Base-by-base conservation (phyloP, 1,140 invertebrate species). In the Acromyrmex echinatior region DNA sequence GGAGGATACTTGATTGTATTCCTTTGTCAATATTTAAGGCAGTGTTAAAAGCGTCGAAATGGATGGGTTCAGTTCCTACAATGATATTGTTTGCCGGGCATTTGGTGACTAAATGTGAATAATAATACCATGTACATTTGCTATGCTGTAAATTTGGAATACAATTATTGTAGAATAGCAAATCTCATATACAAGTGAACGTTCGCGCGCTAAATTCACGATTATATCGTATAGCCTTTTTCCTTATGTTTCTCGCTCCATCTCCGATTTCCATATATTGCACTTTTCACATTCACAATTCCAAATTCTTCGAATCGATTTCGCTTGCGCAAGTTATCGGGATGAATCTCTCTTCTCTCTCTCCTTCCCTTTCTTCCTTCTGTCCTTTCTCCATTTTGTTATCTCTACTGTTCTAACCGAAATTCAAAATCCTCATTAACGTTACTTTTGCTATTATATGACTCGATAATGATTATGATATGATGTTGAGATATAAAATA, bases 401-500 rank as follows among this genome's bases (percentile, higher is more conserved):
- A 60, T 77, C n/a, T 10, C 4, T 28, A 14, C 18, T 28, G 1
- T 81, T 73, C 28, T 63, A 70, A 28, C 70, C 25, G 25, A 88
- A 86, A 81, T 63, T 82, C 35, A 25, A 85, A 84, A 70, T 39
- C 6, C 63, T 88, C 87, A 84, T 76, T 87, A 90, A 88, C 53
- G 62, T 89, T 93, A 92, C 51, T 90, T 93, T 92, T 91, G 86
- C 86, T 88, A 92, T 90, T 92, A 88, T 82, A 89, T 92, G 91
- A 93, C 92, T 94, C 91, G 90, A 93, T 94, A 91, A 94, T 92
- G 87, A 93, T 89, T 91, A 93, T 86, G 88, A 95, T 94, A 94
- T 92, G 86, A 94, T 94, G 93, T 94, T 94, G 94, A 95, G 73
- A 93, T 94, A 94, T 94, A 94, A 94, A 95, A 94, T 95, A 95